These are phyloP conservation scores for Oryzias curvinotus DNA, from an alignment of 2,113 vertebrate genomes.

Conservation along the genomic window DNA sequence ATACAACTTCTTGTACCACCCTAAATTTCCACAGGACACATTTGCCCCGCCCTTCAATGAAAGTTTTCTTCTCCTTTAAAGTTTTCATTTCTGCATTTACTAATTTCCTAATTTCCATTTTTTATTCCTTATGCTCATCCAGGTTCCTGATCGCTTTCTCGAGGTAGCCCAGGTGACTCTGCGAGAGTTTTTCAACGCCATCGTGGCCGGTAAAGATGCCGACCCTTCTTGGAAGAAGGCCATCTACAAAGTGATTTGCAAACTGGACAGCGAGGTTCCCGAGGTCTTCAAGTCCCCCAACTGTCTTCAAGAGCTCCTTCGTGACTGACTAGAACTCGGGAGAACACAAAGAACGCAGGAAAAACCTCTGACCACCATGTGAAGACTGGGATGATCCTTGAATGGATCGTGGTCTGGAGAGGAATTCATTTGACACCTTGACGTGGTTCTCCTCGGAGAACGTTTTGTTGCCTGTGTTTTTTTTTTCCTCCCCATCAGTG, in stretches of 20 bases:
- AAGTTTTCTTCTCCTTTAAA: too few species aligned
- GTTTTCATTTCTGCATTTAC: not conserved
- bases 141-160: slow-evolving; percentile 98
- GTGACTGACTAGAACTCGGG: slow-evolving; percentile 75
- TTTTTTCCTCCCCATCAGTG: slow-evolving; percentile 4
- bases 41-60: too few species aligned
- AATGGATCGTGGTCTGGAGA: slow-evolving; percentile 5
- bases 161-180: slow-evolving; percentile 98
- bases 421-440: slow-evolving; percentile 12
- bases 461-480: slow-evolving; percentile 26
- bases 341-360: slow-evolving; percentile 1
- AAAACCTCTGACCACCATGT: slow-evolving; percentile 14
- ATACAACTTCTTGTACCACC: too few species aligned
- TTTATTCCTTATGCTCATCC: not conserved
- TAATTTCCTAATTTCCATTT: not conserved
- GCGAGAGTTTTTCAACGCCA: slow-evolving; percentile 98
- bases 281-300: slow-evolving; percentile 98
- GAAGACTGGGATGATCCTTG: slow-evolving; percentile 15
- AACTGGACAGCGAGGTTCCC: slow-evolving; percentile 97
- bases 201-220: slow-evolving; percentile 96
- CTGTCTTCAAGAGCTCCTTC: slow-evolving; percentile 98
- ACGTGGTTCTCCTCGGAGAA: slow-evolving; percentile 6
- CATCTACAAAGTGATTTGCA: slow-evolving; percentile 99
- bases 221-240: slow-evolving; percentile 99
- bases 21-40: too few species aligned